These are phyloP conservation scores for Phytoseiulus persimilis DNA, from an alignment of 2,888 invertebrate species.

Conservation along the genomic window DNA sequence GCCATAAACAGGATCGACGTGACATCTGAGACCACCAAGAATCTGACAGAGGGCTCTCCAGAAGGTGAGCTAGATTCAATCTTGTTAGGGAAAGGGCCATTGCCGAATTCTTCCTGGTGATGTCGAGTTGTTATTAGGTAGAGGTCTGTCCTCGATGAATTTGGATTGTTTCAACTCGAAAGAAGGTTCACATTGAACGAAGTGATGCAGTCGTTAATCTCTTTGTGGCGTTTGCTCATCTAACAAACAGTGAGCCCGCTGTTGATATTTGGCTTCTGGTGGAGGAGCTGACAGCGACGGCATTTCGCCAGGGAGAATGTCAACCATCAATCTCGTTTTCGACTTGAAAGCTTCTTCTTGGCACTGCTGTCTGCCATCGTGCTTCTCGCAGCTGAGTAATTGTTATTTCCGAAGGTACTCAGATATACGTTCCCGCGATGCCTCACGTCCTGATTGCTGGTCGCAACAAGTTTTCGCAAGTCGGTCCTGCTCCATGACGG, in stretches of 20 bases:
- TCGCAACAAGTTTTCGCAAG: neutral
- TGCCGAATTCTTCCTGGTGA: no score
- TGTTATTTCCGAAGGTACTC: neutral
- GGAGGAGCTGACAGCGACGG: neutral
- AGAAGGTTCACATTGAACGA: no score
- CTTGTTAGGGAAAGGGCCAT: no score
- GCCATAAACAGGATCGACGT: neutral
- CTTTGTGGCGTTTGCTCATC: no score
- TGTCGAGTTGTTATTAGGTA: no score
- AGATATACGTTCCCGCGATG: neutral
- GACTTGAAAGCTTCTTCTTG: neutral
- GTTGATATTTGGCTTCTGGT: neutral
- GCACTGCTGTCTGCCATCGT: neutral
- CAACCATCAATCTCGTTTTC: neutral
- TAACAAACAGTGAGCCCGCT: no score
- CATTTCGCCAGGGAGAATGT: neutral
- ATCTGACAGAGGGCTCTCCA: neutral
- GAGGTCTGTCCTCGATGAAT: no score
- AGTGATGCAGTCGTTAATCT: no score
- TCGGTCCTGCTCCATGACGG: neutral
- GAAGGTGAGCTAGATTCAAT: no score
- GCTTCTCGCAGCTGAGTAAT: neutral
- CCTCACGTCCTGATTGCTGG: neutral
- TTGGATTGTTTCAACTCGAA: no score
- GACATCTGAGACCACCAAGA: neutral